Conservation (phyloP, 2,797 vertebrate genomes). For the Chrosomus eos region DNA sequence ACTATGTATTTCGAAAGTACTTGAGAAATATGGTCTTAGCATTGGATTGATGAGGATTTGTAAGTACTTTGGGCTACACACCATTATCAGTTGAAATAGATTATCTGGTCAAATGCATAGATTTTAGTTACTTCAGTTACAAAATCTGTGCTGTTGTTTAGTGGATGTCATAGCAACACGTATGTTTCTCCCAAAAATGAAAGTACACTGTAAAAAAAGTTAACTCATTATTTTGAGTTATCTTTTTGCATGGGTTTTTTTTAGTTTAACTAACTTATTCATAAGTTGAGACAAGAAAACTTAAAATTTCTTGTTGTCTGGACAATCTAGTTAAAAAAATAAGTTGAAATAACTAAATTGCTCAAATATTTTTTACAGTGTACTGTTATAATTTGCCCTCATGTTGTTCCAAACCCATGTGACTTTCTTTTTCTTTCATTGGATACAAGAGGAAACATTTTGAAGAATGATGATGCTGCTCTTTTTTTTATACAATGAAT, state of each 20-base stretch:
- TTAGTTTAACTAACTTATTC: too few species aligned
- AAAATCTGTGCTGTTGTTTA: background rate
- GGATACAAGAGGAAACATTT: background rate
- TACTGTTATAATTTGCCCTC: background rate
- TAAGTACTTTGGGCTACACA: background rate
- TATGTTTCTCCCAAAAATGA: background rate
- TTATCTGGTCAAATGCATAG: background rate
- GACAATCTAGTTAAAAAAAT: too few species aligned
- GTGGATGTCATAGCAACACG: background rate
- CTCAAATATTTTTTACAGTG: too few species aligned
- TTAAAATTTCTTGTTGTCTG: too few species aligned
- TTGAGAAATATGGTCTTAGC: background rate
- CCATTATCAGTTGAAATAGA: background rate
- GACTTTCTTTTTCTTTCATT: background rate
- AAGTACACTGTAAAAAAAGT: too few species aligned
- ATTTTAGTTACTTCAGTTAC: background rate
- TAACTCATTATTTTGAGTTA: too few species aligned
- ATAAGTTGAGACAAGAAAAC: too few species aligned
- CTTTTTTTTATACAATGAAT: background rate
- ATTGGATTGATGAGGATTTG: background rate
- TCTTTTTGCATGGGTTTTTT: too few species aligned
- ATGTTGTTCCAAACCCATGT: background rate
- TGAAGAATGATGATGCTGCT: background rate
- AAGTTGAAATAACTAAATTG: too few species aligned
- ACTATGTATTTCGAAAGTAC: background rate